Percentiles rank a stretch among this genome's conserved stretches.
These are phyloP conservation scores for Origma solitaria DNA, from an alignment of 2,113 vertebrate genomes.

Conservation along the genomic window DNA sequence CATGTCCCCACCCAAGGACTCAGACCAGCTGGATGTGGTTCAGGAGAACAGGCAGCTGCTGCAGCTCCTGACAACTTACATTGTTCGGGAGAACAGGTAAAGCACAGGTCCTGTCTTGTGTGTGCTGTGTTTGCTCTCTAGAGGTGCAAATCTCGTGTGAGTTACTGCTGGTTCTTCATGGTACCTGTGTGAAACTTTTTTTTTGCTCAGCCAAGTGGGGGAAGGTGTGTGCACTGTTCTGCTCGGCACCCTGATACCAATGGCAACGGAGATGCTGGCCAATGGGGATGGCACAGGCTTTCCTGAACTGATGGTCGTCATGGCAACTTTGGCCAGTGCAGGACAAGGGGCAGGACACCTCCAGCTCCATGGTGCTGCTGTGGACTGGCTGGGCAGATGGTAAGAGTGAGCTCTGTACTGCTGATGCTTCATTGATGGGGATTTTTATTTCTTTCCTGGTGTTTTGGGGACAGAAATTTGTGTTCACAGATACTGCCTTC, in stretches of 20 bases:
- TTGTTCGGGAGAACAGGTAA: slow-evolving; percentile 92
- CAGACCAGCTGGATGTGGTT: slow-evolving; percentile 89
- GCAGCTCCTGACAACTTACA: slow-evolving; percentile 91
- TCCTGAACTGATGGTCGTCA: slow-evolving; percentile 97
- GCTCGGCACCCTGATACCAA: slow-evolving; percentile 92
- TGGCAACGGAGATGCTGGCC: slow-evolving; percentile 96
- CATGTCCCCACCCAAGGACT: slow-evolving; percentile 88
- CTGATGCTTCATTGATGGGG: background rate
- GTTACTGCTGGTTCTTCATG: background rate
- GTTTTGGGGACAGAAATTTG: background rate
- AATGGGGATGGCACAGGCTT: slow-evolving; percentile 94
- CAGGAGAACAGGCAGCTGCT: slow-evolving; percentile 96
- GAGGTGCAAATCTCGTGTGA: background rate
- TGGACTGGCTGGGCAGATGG: slow-evolving; percentile 96
- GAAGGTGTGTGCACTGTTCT: slow-evolving; percentile 97
- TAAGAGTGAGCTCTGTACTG: slow-evolving; percentile 58
- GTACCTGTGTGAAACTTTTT: background rate
- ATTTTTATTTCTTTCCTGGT: background rate
- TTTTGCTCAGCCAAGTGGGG: slow-evolving; percentile 87
- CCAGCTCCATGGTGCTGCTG: slow-evolving; percentile 91
- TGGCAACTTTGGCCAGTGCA: slow-evolving; percentile 93
- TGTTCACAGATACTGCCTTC: accelerated
- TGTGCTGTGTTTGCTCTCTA: background rate
- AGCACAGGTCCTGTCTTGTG: background rate
- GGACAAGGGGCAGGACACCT: slow-evolving; percentile 96